Percentiles rank a stretch among this genome's conserved stretches.
Evolutionary conservation across 2,797 vertebrate species (phyloP).

Genomic region (Pristis pectinata): DNA sequence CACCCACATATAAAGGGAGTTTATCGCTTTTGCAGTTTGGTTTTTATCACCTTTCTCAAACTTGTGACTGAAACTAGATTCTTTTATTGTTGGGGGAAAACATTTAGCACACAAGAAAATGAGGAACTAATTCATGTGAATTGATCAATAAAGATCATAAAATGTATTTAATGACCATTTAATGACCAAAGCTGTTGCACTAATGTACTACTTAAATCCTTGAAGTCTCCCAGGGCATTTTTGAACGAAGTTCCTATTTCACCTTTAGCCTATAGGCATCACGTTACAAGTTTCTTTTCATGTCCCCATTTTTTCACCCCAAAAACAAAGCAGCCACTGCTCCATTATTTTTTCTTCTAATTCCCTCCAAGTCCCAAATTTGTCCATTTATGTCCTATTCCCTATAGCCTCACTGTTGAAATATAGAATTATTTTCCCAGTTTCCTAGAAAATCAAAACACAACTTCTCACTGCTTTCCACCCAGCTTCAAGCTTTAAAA

Average conservation of each 20-base stretch:
- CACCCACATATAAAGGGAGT: neutral
- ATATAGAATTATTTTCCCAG: neutral
- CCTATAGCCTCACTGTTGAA: neutral
- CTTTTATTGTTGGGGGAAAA: constrained; percentile 5
- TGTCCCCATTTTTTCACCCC: neutral
- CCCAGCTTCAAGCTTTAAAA: neutral
- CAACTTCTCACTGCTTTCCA: no score
- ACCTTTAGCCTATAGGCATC: no score
- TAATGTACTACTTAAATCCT: neutral
- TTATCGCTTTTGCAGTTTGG: neutral
- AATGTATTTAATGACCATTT: neutral
- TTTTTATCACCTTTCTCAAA: neutral
- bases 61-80: constrained; percentile 5
- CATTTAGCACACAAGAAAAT: neutral
- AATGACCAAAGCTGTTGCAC: neutral
- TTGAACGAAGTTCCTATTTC: neutral
- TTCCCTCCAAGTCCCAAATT: neutral
- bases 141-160: constrained; percentile 26
- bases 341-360: neutral
- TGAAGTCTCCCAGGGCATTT: neutral
- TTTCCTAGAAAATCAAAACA: neutral
- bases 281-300: neutral
- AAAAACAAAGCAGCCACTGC: neutral
- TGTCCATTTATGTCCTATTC: neutral
- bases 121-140: constrained; percentile 20